phyloP scores from a whole-genome alignment of 2,113 vertebrate genomes.

The Astur gentilis region DNA sequence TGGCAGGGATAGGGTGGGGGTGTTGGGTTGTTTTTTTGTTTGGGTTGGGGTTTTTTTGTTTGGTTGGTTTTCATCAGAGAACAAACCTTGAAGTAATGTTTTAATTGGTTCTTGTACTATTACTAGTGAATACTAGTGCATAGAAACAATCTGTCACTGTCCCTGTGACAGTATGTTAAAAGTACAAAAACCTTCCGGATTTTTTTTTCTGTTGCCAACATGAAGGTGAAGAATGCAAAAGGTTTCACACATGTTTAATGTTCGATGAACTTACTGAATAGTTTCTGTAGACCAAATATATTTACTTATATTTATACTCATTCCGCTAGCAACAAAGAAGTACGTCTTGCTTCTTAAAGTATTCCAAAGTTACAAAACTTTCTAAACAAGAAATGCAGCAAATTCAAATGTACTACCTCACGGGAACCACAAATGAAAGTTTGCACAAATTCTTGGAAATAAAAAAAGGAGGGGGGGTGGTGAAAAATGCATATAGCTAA shows the following conservation, averaged over 20 bases:
- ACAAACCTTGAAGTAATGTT: neutral
- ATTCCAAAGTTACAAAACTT: neutral
- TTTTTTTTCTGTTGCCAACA: neutral
- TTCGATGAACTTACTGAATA: neutral
- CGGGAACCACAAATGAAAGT: neutral
- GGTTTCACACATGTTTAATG: neutral
- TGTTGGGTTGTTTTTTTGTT: neutral
- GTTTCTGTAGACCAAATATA: neutral
- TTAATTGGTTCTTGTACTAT: neutral
- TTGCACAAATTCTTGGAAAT: neutral
- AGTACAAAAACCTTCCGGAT: neutral
- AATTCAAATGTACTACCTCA: neutral
- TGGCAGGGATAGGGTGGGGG: fast-evolving
- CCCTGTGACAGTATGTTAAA: neutral
- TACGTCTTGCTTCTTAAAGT: neutral
- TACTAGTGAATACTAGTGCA: neutral
- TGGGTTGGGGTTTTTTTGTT: neutral
- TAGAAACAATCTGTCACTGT: neutral
- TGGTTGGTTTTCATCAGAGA: neutral
- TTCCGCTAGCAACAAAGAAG: neutral
- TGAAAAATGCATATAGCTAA: neutral
- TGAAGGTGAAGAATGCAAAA: neutral
- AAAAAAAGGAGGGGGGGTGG: fast-evolving
- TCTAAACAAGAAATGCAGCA: neutral
- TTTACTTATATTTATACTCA: neutral